Evolutionary conservation across 2,113 vertebrate species (phyloP).

Genomic region (Camelus bactrianus): DNA sequence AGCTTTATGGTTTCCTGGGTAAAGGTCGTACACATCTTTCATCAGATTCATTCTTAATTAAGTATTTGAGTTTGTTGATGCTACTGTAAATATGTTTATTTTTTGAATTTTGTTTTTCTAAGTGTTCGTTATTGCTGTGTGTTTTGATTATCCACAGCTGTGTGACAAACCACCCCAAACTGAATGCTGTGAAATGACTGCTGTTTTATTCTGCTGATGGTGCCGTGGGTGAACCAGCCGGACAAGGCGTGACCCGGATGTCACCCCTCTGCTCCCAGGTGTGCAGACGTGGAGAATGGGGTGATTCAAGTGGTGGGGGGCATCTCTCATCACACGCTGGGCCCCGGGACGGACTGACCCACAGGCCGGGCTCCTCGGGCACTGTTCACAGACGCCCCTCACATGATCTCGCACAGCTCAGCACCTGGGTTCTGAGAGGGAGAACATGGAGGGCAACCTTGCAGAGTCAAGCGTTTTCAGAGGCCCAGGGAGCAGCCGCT

Average conservation of each 20-base stretch:
- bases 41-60: not conserved
- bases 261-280: not conserved
- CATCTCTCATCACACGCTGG: not conserved
- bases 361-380: not conserved
- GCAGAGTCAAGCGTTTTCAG: not conserved
- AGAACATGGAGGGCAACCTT: rapidly evolving
- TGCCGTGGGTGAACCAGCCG: rapidly evolving
- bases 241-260: too few species aligned
- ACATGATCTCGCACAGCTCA: rapidly evolving
- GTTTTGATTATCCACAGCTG: not conserved
- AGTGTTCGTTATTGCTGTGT: not conserved
- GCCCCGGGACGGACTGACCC: not conserved
- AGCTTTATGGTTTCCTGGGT: not conserved
- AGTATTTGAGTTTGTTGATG: not conserved
- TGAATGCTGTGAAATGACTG: not conserved
- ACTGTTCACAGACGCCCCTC: too few species aligned
- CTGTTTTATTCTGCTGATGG: rapidly evolving
- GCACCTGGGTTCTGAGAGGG: not conserved
- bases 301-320: rapidly evolving
- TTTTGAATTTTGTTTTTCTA: not conserved
- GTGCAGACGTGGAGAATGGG: not conserved
- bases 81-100: not conserved
- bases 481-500: not conserved
- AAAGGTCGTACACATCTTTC: not conserved
- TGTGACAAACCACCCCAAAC: not conserved